Evolutionary conservation across 2,797 vertebrate genomes (phyloP), one percentile per base, ranked within the genome.

Genomic region (Phaenicophaeus curvirostris): DNA sequence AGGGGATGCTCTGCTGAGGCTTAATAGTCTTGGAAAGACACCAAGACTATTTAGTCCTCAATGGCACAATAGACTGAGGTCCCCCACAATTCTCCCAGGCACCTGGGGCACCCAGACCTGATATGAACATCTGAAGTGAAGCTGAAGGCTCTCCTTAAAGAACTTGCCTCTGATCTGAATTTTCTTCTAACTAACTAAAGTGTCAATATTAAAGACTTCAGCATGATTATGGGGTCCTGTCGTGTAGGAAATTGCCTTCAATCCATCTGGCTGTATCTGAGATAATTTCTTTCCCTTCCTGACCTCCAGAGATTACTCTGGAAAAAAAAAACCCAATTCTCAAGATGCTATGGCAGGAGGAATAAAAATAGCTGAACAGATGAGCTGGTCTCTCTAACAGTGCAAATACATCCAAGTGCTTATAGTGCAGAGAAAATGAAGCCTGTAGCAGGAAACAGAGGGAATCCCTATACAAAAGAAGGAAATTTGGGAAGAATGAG

Each of bases 391-490:
- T 89, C 89, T 63, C 73, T 87, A 51, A 51, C 44, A 51, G 71
- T 9, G 63, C 58, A 76, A 79, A 48, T 46, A 21, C 50, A 94
- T 84, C 62, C 54, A 59, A 48, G 41, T 9, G 42, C 31, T 69
- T 44, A 2, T 2, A 27, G 58, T 10, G 46, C 51, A 48, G 63
- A 93, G 86, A 90, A 90, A 88, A 93, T 3, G 19, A 76, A 90
- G 67, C 55, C 61, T 73, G 63, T 31, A 80, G 59, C 85, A 53
- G 82, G 97, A 97, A 96, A 41, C 25, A 54, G 85, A 80, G 93
- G 92, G 95, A 95, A 95, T 96, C 87, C 95, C 87, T 37, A 59
- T 57, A 97, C 96, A 98, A 97, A 98, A 95, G 96, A 83, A 97
- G 97, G 97, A 98, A 97, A 92, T 66, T 62, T 55, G 84, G 80